A percentile compares a stretch with the other conserved stretches of the same genome.
Evolutionary conservation across 2,797 vertebrate species (phyloP).

Genomic region (Neomorphus geoffroyi): DNA sequence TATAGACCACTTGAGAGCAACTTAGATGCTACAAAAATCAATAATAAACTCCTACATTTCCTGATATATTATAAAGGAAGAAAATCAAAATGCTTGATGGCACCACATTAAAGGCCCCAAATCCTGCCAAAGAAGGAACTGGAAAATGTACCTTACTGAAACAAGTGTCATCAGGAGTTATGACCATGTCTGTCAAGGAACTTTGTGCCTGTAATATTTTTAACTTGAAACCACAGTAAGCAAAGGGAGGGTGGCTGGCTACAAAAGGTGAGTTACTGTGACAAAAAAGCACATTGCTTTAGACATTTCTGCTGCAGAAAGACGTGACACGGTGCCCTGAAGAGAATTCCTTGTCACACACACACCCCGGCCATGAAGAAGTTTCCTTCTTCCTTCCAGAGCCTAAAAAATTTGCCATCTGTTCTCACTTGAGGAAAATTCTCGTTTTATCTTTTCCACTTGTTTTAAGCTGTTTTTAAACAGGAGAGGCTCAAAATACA

Average conservation of each 20-base stretch:
- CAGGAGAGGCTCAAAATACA: neutral
- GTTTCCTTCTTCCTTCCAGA: neutral
- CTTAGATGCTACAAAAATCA: neutral
- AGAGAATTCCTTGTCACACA: neutral
- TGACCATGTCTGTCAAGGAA: neutral
- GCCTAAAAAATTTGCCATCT: slow-evolving; percentile 32
- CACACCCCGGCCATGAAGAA: neutral
- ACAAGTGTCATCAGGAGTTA: neutral
- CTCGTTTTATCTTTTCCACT: slow-evolving; percentile 36
- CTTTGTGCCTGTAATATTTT: neutral
- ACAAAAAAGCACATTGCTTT: neutral
- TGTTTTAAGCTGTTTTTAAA: slow-evolving; percentile 21
- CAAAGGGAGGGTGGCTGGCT: neutral
- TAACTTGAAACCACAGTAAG: neutral
- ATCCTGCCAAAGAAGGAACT: neutral
- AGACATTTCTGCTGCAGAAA: neutral
- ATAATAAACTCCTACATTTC: neutral
- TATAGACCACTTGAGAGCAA: neutral
- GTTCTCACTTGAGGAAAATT: slow-evolving; percentile 32
- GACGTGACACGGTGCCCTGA: neutral
- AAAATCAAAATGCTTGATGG: neutral
- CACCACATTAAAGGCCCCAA: neutral
- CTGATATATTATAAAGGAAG: neutral
- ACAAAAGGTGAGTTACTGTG: neutral
- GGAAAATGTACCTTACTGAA: neutral